phyloP scores from a whole-genome alignment of 2,888 invertebrate genomes.

The Drepana falcataria region DNA sequence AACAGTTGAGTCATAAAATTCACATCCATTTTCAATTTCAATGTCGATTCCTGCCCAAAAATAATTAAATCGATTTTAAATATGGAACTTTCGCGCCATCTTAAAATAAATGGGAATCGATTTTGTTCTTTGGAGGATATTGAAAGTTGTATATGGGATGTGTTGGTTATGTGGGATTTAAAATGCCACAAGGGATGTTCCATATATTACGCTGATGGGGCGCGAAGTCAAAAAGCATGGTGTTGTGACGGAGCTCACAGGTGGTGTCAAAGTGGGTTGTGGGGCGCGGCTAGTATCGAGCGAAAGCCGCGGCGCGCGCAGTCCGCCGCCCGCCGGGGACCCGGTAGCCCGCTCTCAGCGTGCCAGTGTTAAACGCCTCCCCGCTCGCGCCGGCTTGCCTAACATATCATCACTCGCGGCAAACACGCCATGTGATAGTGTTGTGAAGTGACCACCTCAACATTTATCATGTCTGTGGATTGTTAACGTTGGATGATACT shows the following conservation, averaged over 20 bases:
- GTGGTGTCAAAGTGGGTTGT: conserved; percentile 57
- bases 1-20: too few species aligned
- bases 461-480: neutral
- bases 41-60: too few species aligned
- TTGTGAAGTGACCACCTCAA: conserved; percentile 27
- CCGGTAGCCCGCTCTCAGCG: conserved; percentile 43
- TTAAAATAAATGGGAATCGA: too few species aligned
- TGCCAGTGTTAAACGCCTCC: conserved; percentile 41
- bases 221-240: conserved; percentile 41
- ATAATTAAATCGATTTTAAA: too few species aligned
- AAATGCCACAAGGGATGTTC: neutral
- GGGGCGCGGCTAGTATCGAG: conserved; percentile 62
- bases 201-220: conserved; percentile 9
- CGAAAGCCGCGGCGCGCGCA: conserved; percentile 56
- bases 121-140: too few species aligned
- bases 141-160: too few species aligned
- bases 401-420: conserved; percentile 35
- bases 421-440: conserved; percentile 39
- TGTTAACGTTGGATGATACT: neutral
- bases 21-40: too few species aligned
- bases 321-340: conserved; percentile 47
- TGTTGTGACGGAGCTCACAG: conserved; percentile 74
- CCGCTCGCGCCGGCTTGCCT: conserved; percentile 43
- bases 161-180: too few species aligned
- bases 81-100: too few species aligned